These are phyloP conservation scores for Petromus typicus DNA, from an alignment of 2,113 vertebrate species.

Conservation along the genomic window DNA sequence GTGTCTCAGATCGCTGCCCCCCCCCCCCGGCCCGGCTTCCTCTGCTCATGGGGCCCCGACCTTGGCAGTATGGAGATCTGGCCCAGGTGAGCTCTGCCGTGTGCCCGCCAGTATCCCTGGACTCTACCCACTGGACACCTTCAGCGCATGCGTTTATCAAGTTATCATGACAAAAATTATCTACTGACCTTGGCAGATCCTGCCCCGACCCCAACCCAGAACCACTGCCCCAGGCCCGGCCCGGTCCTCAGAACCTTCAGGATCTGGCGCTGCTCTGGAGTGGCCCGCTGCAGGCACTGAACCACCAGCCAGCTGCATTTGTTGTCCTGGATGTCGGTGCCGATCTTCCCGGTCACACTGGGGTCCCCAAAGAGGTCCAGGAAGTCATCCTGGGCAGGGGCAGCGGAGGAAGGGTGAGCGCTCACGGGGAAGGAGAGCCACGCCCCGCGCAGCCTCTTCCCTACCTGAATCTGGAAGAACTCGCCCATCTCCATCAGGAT, in stretches of 20 bases:
- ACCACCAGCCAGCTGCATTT: constrained; percentile 99
- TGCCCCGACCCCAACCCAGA: not conserved
- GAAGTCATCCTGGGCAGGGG: constrained; percentile 92
- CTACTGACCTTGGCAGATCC: not conserved
- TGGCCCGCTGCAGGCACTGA: constrained; percentile 90
- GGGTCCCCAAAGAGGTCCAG: constrained; percentile 97
- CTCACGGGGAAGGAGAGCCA: no score
- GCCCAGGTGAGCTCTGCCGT: not conserved
- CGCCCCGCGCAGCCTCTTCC: no score
- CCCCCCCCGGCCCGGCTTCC: not conserved
- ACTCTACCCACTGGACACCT: not conserved
- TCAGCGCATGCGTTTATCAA: not conserved
- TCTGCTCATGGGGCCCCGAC: not conserved
- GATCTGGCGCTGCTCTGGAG: constrained; percentile 88
- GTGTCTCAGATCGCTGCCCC: not conserved
- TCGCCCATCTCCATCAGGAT: constrained; percentile 97
- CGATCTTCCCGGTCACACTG: constrained; percentile 93
- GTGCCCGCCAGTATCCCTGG: not conserved
- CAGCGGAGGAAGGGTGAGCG: not conserved
- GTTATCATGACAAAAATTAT: not conserved
- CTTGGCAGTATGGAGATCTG: not conserved
- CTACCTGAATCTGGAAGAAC: constrained; percentile 98
- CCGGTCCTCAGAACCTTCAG: constrained; percentile 88
- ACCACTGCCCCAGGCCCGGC: not conserved
- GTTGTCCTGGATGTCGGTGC: constrained; percentile 98